Evolutionary conservation across 92 coral and sea anemone species (phyloP).

Genomic region (Umimayanthus kanabou): DNA sequence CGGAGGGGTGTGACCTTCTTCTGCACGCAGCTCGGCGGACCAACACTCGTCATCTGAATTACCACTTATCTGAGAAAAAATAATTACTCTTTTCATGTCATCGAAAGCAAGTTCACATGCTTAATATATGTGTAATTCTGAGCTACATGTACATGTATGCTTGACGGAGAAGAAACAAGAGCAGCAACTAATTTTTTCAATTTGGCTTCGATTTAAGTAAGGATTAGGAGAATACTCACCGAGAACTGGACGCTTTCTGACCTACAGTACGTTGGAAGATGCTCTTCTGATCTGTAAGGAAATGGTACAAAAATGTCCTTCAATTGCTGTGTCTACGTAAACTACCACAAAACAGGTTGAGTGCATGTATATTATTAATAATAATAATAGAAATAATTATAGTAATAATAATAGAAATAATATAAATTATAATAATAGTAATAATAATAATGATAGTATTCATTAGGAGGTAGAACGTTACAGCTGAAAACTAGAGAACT

Average conservation of each 20-base stretch:
- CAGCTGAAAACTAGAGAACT: no score
- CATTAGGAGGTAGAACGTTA: no score
- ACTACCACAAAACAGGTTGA: background rate
- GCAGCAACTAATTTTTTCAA: background rate
- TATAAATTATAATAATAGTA: no score
- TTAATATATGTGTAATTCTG: no score
- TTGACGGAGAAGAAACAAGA: no score
- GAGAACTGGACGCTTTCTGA: constrained; percentile 76
- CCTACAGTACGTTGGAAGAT: constrained; percentile 92
- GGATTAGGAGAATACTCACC: constrained; percentile 51
- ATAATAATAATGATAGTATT: no score
- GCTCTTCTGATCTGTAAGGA: constrained; percentile 84
- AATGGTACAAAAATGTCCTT: background rate
- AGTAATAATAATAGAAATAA: no score
- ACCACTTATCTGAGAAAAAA: constrained; percentile 45
- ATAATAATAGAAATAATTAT: no score
- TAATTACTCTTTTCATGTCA: background rate
- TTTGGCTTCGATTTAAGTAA: background rate
- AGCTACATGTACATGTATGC: no score
- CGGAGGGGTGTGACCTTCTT: constrained; percentile 16
- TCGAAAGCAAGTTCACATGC: background rate
- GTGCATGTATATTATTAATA: no score
- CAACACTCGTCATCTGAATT: constrained; percentile 98
- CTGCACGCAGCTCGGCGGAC: constrained; percentile 72
- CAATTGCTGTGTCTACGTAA: background rate